A percentile compares a stretch with the other conserved stretches of the same genome.
Evolutionary conservation across 2,113 vertebrate genomes (phyloP).

Genomic region (Acrocephalus kingi): DNA sequence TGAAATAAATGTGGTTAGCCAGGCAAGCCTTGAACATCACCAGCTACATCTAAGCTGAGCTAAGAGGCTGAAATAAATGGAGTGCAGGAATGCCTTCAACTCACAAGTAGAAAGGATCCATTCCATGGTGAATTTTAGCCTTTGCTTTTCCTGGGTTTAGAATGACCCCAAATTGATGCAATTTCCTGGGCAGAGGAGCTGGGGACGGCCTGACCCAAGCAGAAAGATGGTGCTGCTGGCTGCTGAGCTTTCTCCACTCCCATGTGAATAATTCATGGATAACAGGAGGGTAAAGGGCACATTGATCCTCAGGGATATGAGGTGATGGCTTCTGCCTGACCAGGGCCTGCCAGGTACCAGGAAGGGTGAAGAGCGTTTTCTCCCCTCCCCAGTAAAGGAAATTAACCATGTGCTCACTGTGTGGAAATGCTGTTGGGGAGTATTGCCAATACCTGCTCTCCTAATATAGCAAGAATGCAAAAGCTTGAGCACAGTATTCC

Average conservation of each 20-base stretch:
- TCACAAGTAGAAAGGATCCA: not conserved
- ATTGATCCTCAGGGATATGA: not conserved
- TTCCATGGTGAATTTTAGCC: accelerated
- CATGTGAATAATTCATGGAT: accelerated
- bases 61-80: not conserved
- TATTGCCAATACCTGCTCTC: not conserved
- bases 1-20: not conserved
- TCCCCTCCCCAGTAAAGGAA: not conserved
- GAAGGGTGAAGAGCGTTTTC: not conserved
- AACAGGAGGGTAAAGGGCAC: not conserved
- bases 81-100: not conserved
- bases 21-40: not conserved
- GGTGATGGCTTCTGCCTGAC: accelerated
- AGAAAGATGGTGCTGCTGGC: not conserved
- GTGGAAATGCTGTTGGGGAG: not conserved
- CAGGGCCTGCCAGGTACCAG: not conserved
- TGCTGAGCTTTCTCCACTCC: not conserved
- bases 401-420: not conserved
- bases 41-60: not conserved
- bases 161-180: not conserved
- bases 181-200: not conserved
- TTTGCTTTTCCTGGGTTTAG: not conserved
- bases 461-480: not conserved
- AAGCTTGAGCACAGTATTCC: not conserved
- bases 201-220: not conserved